Evolutionary conservation across 2,888 invertebrate species (phyloP), one percentile per base, ranked within the genome.

Genomic region (Phyllotreta striolata): DNA sequence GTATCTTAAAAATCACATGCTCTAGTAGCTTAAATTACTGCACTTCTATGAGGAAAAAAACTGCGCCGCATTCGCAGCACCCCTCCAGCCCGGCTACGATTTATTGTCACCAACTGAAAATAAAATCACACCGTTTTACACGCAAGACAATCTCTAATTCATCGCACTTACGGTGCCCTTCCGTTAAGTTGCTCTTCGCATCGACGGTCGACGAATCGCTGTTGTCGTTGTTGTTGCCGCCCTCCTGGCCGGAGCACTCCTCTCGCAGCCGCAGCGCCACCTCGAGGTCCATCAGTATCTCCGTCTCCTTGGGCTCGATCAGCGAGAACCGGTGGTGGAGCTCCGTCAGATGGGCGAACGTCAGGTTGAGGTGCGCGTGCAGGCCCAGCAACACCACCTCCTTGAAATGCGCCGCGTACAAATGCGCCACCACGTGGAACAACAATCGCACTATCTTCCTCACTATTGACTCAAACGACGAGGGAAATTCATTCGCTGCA

Each of bases 401-500:
- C 84, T 93, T 90, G 87, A 96, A 97, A 89, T 98, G 98, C 84
- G 94, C 92, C 83, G 96, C 95, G 87, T 98, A 97, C 83, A 98
- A 88, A 87, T 98, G 98, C 83, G 96, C 96, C 87, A 98, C 89
- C 83, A 98, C 96, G 86, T 97, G 97, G 88, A 96, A 96, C 86
- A 96, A 89, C 85, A 96, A 89, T 82, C 96, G 92, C 85, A 94
- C 89, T 83, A 98, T 96, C 86, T 96, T 96, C 84, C 96, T 92
- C 81, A 96, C 95, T 84, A 95, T 93, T 80, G 91, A 89, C 85
- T 95, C 96, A 85, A 98, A 97, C 80, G 91, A 91, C 80, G 90
- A 88, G 70, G 98, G 97, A 86, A 98, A 98, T 86, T 93, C 91
- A 85, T 94, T 92, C 79, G 92, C 95, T 93, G 70, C 55, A 54